phyloP scores from a whole-genome alignment of 1,140 invertebrate species.

The Tetramorium parvispinum region DNA sequence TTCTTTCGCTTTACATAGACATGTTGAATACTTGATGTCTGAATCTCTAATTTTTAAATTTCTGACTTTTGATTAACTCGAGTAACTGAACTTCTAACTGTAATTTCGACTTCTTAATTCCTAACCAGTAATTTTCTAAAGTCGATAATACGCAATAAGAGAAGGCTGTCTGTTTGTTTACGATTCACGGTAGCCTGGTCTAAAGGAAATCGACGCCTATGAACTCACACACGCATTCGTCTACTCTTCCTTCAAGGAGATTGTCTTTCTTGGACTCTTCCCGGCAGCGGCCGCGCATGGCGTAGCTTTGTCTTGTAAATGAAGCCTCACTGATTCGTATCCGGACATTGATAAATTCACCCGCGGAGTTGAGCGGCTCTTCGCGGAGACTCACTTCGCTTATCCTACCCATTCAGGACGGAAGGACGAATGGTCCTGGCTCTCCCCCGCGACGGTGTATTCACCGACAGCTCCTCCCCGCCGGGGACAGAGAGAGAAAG shows the following conservation, averaged over 20 bases:
- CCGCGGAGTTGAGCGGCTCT: constrained; percentile 75
- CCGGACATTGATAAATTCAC: constrained; percentile 85
- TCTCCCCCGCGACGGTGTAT: constrained; percentile 61
- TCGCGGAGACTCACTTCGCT: constrained; percentile 63
- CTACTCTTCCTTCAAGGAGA: constrained; percentile 39
- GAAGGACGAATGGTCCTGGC: constrained; percentile 73
- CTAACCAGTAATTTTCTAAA: not conserved
- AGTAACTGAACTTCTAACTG: not conserved
- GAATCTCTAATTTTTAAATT: not conserved
- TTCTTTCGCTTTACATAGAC: not conserved
- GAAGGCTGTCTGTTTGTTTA: not conserved
- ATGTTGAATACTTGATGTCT: not conserved
- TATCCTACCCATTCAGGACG: constrained; percentile 72
- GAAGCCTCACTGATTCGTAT: constrained; percentile 85
- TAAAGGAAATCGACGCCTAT: constrained; percentile 66
- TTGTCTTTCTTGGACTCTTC: constrained; percentile 44
- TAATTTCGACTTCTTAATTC: not conserved
- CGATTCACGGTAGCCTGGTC: not conserved
- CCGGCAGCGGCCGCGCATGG: constrained; percentile 77
- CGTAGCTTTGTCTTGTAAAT: constrained; percentile 86
- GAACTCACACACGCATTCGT: constrained; percentile 59
- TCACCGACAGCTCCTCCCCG: constrained; percentile 45
- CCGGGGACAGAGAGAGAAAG: constrained; percentile 25
- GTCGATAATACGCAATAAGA: not conserved
- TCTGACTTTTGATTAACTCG: not conserved